phyloP scores from a whole-genome alignment of 2,888 invertebrate species.

The Andrena camellia region DNA sequence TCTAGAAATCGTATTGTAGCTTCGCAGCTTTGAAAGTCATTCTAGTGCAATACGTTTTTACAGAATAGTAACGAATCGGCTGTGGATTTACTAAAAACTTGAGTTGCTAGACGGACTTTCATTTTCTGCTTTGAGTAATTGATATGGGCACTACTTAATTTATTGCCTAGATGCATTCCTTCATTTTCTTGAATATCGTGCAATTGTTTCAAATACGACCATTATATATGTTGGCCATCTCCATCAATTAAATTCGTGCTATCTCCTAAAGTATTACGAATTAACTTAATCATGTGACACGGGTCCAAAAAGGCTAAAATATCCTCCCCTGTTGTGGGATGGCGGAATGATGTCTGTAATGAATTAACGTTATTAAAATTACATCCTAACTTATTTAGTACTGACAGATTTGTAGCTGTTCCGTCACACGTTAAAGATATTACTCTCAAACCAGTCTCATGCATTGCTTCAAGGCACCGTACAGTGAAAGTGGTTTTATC shows the following conservation, averaged over 20 bases:
- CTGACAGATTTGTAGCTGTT: neutral
- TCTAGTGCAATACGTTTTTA: too few species aligned
- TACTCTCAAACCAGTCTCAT: neutral
- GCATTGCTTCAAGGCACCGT: neutral
- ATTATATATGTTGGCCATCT: slow-evolving; percentile 59
- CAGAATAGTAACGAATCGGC: neutral
- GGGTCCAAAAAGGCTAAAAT: slow-evolving; percentile 25
- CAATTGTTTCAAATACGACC: slow-evolving; percentile 52
- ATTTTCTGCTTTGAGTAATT: slow-evolving; percentile 68
- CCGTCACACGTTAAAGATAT: neutral
- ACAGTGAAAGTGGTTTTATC: neutral
- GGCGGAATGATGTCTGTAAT: neutral
- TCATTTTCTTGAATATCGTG: slow-evolving; percentile 62
- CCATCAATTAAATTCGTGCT: neutral
- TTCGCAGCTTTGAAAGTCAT: too few species aligned
- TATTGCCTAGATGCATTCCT: slow-evolving; percentile 65
- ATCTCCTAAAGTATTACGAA: slow-evolving; percentile 66
- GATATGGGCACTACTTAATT: slow-evolving; percentile 59
- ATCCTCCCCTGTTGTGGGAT: neutral
- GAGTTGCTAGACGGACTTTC: slow-evolving; percentile 64
- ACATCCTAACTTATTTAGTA: neutral
- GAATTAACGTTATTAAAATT: neutral
- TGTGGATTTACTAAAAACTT: slow-evolving; percentile 46
- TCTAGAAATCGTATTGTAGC: too few species aligned
- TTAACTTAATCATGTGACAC: slow-evolving; percentile 72